Evolutionary conservation across 92 coral and sea anemone genomes (phyloP), one percentile per base, ranked within the genome.

Genomic region (Zoanthus sansibaricus): DNA sequence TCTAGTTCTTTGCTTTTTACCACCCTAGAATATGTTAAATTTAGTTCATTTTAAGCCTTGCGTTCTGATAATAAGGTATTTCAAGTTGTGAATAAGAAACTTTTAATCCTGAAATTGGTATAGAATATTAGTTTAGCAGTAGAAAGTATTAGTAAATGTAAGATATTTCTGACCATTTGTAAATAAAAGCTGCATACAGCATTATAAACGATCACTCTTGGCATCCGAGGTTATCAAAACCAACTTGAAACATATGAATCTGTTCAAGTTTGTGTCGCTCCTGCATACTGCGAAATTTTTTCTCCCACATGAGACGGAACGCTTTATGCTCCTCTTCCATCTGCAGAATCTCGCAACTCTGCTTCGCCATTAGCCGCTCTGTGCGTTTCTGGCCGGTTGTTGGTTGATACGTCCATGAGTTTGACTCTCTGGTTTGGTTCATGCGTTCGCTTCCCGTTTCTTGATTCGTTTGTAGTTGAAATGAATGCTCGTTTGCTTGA

Each of bases 261-360:
- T 93, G 95, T 44, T 94, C 95, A 44, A 83, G 78, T 74, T 89
- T 91, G 90, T 94, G 98, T 52, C 92, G 89, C 20, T 87, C 94
- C 83, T 94, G 96, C 61, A 94, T 78, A 21, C 58, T 55, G 6
- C 89, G 86, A 82, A 94, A 94, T 9, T 84, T 80, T 69, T 89
- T 91, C 45, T 92, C 87, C 98, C 98, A 94, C 72, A 86, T 91
- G 70, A 79, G 89, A 32, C 94, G 92, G 42, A 91, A 94, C 12
- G 86, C 86, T 78, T 88, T 91, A 51, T 87, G 82, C 47, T 94
- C 98, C 10, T 93, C 94, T 56, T 91, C 87, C 87, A 94, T 78
- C 76, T 88, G 79, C 15, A 91, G 77, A 6, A 91, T 54, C 67
- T 91, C 96, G 16, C 90, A 82, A 73, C 94, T 91, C 68, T 94